Evolutionary conservation across 2,113 vertebrate genomes (phyloP).

Genomic region (Vicugna pacos): DNA sequence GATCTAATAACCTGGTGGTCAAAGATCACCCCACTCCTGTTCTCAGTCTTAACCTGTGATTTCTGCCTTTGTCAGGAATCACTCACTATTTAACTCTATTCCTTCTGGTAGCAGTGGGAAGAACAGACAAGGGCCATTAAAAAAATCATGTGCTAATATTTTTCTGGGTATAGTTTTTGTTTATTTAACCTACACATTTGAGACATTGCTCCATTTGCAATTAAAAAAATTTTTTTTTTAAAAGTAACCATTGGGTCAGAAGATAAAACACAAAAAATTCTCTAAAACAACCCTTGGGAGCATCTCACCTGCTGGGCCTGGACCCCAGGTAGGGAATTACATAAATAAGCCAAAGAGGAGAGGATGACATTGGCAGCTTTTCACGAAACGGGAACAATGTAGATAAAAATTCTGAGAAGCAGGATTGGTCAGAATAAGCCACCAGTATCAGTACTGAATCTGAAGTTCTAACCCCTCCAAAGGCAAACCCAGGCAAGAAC

Average conservation of each 20-base stretch:
- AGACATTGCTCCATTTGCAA: background rate
- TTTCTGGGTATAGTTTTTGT: background rate
- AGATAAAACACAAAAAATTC: background rate
- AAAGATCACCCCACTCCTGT: background rate
- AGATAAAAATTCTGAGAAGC: background rate
- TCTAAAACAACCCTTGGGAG: background rate
- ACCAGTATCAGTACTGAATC: background rate
- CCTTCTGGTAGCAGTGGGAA: background rate
- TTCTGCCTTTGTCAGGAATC: background rate
- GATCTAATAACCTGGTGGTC: background rate
- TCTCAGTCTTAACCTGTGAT: background rate
- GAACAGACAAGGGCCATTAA: background rate
- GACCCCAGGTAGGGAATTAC: background rate
- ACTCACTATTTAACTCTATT: background rate
- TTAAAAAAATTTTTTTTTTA: background rate
- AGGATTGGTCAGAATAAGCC: background rate
- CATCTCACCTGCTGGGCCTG: background rate
- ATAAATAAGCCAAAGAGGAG: background rate
- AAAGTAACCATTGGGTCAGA: background rate
- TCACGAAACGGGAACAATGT: background rate
- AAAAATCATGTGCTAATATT: background rate
- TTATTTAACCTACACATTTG: slow-evolving; percentile 8
- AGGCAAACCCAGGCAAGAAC: background rate
- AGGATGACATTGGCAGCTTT: background rate
- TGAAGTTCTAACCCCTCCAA: background rate